Evolutionary conservation across 2,113 vertebrate species (phyloP).

Genomic region (Felis chaus): DNA sequence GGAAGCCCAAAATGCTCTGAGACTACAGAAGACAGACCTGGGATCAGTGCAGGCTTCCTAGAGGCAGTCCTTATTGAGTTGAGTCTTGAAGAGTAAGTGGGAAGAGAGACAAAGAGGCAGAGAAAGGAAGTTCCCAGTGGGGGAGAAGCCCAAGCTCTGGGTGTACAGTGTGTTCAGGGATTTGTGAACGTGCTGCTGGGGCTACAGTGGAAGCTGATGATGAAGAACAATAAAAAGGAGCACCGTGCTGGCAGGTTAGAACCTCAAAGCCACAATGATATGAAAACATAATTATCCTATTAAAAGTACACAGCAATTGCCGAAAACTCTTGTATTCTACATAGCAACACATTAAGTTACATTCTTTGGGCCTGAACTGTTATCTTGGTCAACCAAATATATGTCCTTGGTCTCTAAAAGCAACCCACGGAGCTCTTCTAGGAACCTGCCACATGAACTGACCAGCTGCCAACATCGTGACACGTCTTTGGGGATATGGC

Average conservation of each 20-base stretch:
- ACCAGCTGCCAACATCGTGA: not conserved
- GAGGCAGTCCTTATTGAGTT: not conserved
- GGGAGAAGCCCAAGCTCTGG: not conserved
- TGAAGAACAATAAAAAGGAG: not conserved
- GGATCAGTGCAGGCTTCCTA: not conserved
- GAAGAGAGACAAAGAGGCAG: not conserved
- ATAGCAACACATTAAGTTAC: not conserved
- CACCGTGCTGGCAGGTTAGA: not conserved
- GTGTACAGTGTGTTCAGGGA: not conserved
- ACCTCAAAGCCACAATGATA: not conserved
- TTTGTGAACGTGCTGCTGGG: not conserved
- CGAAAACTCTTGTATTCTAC: not conserved
- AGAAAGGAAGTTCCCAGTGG: rapidly evolving
- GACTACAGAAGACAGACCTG: not conserved
- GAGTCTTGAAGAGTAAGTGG: not conserved
- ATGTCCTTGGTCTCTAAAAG: not conserved
- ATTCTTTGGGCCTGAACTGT: not conserved
- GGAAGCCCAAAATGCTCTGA: not conserved
- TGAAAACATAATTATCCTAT: not conserved
- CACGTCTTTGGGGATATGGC: not conserved
- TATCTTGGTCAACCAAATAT: not conserved
- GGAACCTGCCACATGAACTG: not conserved
- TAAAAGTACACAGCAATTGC: not conserved
- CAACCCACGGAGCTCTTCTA: not conserved
- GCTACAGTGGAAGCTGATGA: not conserved